Base-by-base conservation (phyloP, 2,888 invertebrate species). In the Orthosia gracilis region DNA sequence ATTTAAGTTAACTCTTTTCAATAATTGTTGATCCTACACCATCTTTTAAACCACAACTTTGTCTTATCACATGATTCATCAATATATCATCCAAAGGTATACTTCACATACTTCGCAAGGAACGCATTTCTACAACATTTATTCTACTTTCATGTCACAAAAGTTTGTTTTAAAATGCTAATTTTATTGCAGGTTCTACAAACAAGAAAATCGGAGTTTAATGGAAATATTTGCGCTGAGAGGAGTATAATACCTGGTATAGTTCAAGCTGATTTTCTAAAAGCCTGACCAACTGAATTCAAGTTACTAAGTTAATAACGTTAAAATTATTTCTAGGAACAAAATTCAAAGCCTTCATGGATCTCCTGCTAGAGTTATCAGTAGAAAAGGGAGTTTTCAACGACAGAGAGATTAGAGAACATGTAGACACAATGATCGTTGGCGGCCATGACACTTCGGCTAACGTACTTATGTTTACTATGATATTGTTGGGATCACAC, bases 371-470 rank as follows among this genome's bases (percentile, higher is more conserved):
- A 57, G 97, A 97, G 77, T 86, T 97, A 4, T 91, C 94, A 3
- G 88, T 94, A 49, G 93, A 94, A 23, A 94, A 94, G 47, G 91
- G 89, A 0, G 94, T 89, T 0, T 94, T 97, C 9, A 96, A 95
- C 9, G 96, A 97, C 83, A 88, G 92, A 67, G 97, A 97, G 85
- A 92, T 97, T 13, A 90, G 96, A 76, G 96, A 97, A 74, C 97
- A 97, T 85, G 97, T 97, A 1, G 96, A 97, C 80, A 97, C 97
- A 0, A 97, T 97, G 92, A 96, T 97, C 74, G 94, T 97, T 3
- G 97, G 96, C 2, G 97, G 97, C 74, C 95, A 96, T 84, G 96
- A 97, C 80, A 97, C 96, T 0, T 94, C 95, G 0, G 94, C 97
- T 0, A 93, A 93, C 9, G 95, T 94, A 0, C 90, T 96, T 2